These are phyloP conservation scores for Eumaeus atala DNA, from an alignment of 1,140 invertebrate genomes.

Conservation along the genomic window DNA sequence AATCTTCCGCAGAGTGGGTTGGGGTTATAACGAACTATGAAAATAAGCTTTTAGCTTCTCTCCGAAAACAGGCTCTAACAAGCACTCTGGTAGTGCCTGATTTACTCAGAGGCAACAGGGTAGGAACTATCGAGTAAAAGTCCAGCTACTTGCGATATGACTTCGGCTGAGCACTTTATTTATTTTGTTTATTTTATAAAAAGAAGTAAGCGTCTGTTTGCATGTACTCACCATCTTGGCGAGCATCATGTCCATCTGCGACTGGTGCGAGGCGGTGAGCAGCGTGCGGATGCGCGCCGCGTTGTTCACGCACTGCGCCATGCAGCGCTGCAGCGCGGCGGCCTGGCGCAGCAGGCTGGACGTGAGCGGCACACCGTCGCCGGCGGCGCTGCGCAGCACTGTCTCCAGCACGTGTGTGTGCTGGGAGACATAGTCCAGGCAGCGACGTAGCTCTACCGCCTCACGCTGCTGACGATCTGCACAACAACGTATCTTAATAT, in stretches of 20 bases:
- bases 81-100: no score
- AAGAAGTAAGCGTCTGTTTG: neutral
- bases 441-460: constrained; percentile 53
- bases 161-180: no score
- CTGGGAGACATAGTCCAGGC: constrained; percentile 61
- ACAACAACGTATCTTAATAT: constrained; percentile 1
- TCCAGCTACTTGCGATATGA: no score
- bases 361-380: constrained; percentile 44
- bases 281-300: constrained; percentile 53
- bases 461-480: constrained; percentile 57
- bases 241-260: constrained; percentile 63
- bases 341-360: constrained; percentile 52
- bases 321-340: constrained; percentile 59
- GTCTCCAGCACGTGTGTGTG: constrained; percentile 57
- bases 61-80: no score
- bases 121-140: no score
- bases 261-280: constrained; percentile 52
- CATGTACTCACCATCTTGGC: constrained; percentile 59
- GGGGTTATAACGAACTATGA: no score
- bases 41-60: no score
- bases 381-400: constrained; percentile 42
- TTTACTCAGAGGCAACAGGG: no score
- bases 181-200: no score
- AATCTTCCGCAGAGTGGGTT: no score
- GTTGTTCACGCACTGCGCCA: constrained; percentile 62